Base-by-base conservation (phyloP, 2,113 vertebrate species). In the Myiozetetes cayanensis region DNA sequence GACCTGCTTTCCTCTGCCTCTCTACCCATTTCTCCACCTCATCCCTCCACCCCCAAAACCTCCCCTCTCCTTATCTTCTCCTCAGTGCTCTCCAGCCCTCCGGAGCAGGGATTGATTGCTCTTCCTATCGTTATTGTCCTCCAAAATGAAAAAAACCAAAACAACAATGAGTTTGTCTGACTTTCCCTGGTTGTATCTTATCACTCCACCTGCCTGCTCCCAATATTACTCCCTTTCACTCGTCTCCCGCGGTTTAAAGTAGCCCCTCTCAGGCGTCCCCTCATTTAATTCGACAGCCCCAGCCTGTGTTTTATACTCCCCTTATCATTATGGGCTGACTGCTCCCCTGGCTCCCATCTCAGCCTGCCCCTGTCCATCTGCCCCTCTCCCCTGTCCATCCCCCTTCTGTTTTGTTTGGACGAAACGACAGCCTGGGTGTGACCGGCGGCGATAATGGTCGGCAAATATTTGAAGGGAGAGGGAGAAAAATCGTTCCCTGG, bases 261-360 rank as follows among this genome's bases (percentile, higher is more conserved):
- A 62, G 58, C 58, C 37, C 30, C 55, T 94, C 90, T 83, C 73
- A 28, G 44, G 76, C 33, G 0, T 78, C 50, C 44, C 53, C 77
- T 77, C 66, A 21, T 94, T 96, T 89, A 79, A 88, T 93, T 76
- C 30, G 4, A 30, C 56, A 37, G 76, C n/a, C 75, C 82, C 79
- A 87, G 87, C 47, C 89, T 43, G 81, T 70, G 82, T 93, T 94
- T 96, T 93, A 75, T 84, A 3, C 8, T 72, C 12, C 62, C 88
- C 84, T 97, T 96, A 97, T 97, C 94, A 28, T 84, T 84, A 49
- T 59, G 68, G 59, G 53, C 93, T 87, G 77, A 83, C 78, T 70
- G 90, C 86, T 94, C 89, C 85, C 88, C 46, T 59, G 77, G 89
- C 65, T 90, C 62, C 84, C 80, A 50, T 96, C 94, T 91, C 68